Base-by-base conservation (phyloP, 2,113 vertebrate genomes). In the Aptenodytes patagonicus region DNA sequence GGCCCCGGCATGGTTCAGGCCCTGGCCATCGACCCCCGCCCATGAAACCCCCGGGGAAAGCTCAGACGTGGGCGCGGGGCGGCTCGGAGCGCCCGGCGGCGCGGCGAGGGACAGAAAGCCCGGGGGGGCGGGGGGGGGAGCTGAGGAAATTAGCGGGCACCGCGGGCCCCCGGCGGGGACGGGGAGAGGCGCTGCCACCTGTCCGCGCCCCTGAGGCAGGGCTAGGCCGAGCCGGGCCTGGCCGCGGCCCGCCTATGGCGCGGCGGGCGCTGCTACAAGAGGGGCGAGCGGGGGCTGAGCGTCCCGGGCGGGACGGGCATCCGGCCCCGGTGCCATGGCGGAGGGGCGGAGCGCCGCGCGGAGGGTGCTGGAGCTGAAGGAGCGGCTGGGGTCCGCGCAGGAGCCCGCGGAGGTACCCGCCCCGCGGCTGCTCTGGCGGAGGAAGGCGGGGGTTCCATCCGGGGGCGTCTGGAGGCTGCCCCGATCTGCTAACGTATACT, bases 361-460 rank as follows among this genome's bases (percentile, higher is more conserved):
- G 92, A 97, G 95, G 77, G 93, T 98, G 47, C 55, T 91, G 91
- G 89, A 95, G 54, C 91, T 98, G 89, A 98, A 98, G 98, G 93
- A 97, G 93, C 96, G 97, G 58, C 96, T 99, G 51, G 71, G 87
- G 75, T 58, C 95, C 75, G 82, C 91, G 10, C 84, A 72, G 46
- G 96, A 98, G 44, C 46, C 97, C 15, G 94, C 89, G 0, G 98
- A 98, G 98, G 98, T 99, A 98, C 4, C 18, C 9, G 17, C 8
- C 7, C 20, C 4, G 15, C 11, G 54, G 34, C 8, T 3, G 46
- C 24, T 19, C 18, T 15, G 17, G 6, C 11, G 12, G 8, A 8
- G n/a, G 11, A 3, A 9, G 19, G 44, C 19, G n/a, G 20, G 10
- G 9, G 18, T 7, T 34, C 12, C 15, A 2, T 3, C 16, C 6